phyloP scores from a whole-genome alignment of 2,113 vertebrate species.

The Tympanuchus pallidicinctus region DNA sequence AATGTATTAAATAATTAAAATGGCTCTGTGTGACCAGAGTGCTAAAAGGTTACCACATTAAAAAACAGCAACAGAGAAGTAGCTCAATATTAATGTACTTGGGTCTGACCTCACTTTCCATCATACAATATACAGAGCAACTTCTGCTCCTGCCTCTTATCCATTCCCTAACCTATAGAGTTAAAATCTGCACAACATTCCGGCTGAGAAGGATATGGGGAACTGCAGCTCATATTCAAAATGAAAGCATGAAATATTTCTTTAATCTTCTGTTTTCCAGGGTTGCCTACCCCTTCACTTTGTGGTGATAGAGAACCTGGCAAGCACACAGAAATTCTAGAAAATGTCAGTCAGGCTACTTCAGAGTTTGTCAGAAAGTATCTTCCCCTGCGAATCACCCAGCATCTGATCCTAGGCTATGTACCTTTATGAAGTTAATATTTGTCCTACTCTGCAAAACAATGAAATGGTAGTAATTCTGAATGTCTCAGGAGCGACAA shows the following conservation, averaged over 20 bases:
- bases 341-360: not conserved
- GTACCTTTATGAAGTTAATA: not conserved
- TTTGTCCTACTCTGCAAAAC: not conserved
- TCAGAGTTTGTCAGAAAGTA: not conserved
- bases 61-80: not conserved
- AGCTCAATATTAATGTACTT: not conserved
- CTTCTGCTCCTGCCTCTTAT: not conserved
- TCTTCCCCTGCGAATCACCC: not conserved
- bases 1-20: not conserved
- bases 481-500: not conserved
- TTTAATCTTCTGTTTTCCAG: not conserved
- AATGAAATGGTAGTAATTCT: not conserved
- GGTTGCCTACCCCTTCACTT: accelerated
- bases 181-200: not conserved
- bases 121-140: not conserved
- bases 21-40: not conserved
- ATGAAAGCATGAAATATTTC: not conserved
- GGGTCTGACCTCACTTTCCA: not conserved
- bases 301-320: not conserved
- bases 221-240: not conserved
- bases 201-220: not conserved
- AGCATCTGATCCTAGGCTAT: not conserved
- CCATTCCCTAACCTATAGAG: not conserved
- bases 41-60: not conserved
- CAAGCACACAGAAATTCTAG: not conserved